phyloP scores from a whole-genome alignment of 2,113 vertebrate species.

The Bolborhynchus lineola region DNA sequence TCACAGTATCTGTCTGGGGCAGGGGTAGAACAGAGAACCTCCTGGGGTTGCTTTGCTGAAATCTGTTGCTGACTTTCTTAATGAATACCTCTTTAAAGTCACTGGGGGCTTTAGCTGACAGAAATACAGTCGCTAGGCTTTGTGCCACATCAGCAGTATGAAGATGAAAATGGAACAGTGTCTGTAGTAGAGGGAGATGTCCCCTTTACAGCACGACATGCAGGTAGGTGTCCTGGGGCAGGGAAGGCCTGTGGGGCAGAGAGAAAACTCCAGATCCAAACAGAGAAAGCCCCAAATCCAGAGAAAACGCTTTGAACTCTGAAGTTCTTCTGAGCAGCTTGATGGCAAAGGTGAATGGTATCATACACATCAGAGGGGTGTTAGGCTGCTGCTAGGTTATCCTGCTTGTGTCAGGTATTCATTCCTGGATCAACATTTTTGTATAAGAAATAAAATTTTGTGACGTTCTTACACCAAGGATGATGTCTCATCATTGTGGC shows the following conservation, averaged over 20 bases:
- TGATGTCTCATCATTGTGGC: neutral
- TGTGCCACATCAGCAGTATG: neutral
- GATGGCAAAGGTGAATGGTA: neutral
- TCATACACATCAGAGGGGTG: fast-evolving
- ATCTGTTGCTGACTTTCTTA: neutral
- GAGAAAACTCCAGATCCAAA: neutral
- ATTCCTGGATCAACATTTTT: neutral
- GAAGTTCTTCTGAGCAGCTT: neutral
- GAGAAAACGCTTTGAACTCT: too few species aligned
- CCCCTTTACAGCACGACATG: neutral
- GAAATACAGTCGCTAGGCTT: neutral
- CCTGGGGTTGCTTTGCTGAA: neutral
- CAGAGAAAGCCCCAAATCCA: neutral
- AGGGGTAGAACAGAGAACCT: neutral
- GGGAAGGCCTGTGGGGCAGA: neutral
- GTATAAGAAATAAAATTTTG: neutral
- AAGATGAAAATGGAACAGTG: neutral
- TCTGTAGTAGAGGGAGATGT: neutral
- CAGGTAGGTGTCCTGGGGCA: neutral
- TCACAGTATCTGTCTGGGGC: neutral
- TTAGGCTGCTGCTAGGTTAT: neutral
- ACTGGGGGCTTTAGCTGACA: neutral
- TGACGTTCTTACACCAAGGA: neutral
- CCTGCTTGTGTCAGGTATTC: fast-evolving
- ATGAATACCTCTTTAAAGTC: neutral